A percentile compares a stretch with the other conserved stretches of the same genome.
Evolutionary conservation across 2,113 vertebrate species (phyloP).

Genomic region (Empidonax traillii): DNA sequence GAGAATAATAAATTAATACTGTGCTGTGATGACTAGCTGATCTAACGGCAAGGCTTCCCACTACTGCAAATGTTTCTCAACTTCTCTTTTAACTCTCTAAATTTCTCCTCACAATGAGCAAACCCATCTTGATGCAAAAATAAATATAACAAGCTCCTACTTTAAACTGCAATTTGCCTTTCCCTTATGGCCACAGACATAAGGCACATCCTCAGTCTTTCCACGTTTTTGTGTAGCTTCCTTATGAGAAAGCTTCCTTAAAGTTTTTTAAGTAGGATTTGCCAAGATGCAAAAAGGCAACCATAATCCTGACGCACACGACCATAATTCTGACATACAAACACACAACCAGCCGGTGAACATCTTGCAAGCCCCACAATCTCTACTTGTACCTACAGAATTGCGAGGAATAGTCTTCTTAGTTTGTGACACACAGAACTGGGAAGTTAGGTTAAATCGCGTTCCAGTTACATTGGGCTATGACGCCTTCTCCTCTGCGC

Average conservation of each 20-base stretch:
- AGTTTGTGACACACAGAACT: not conserved
- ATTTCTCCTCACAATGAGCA: not conserved
- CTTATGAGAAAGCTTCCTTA: not conserved
- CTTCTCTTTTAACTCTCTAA: not conserved
- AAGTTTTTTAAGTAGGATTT: slow-evolving; percentile 16
- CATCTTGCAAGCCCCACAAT: not conserved
- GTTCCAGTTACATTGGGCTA: rapidly evolving
- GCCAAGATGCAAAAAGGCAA: not conserved
- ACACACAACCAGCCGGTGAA: rapidly evolving
- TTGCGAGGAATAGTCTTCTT: rapidly evolving
- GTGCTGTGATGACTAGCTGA: not conserved
- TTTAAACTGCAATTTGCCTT: not conserved
- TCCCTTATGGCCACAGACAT: not conserved
- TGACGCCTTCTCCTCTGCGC: not conserved
- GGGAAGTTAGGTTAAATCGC: not conserved
- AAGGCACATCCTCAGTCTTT: not conserved
- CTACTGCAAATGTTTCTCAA: not conserved
- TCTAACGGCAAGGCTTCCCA: not conserved
- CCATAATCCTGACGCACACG: not conserved
- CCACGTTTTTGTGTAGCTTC: not conserved
- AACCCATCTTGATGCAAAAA: not conserved
- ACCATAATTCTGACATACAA: not conserved
- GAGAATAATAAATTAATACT: not conserved
- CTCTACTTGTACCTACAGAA: not conserved
- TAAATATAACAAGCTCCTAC: not conserved